Conservation (phyloP, 2,888 invertebrate species). For the Cylloceria caligata region DNA sequence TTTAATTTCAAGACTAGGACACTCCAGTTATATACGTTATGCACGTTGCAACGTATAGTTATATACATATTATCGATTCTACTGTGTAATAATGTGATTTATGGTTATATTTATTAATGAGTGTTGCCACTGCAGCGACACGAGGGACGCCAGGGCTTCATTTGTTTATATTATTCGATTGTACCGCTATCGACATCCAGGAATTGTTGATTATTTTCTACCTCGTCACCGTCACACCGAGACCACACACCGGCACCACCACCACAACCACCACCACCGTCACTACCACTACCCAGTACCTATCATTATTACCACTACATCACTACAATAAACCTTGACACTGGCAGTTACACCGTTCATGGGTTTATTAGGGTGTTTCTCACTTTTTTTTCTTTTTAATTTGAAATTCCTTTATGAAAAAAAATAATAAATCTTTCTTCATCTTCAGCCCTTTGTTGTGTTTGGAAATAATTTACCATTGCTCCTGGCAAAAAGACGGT, state of each 20-base stretch:
- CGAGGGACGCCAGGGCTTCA: slow-evolving; percentile 51
- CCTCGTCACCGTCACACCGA: slow-evolving; percentile 66
- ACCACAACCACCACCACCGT: slow-evolving; percentile 60
- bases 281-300: slow-evolving; percentile 27
- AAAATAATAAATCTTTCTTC: not conserved
- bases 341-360: slow-evolving; percentile 24
- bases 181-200: slow-evolving; percentile 32
- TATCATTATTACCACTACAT: slow-evolving; percentile 23
- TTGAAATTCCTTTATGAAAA: not conserved
- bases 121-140: slow-evolving; percentile 25
- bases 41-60: not conserved
- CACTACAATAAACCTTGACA: slow-evolving; percentile 33
- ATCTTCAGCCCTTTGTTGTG: not conserved
- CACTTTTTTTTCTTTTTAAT: not conserved
- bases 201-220: slow-evolving; percentile 47
- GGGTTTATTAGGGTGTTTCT: not conserved
- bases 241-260: slow-evolving; percentile 68
- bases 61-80: slow-evolving; percentile 8
- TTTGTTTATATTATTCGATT: slow-evolving; percentile 44
- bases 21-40: slow-evolving; percentile 20
- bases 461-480: not conserved
- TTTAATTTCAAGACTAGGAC: not conserved
- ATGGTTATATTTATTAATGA: slow-evolving; percentile 6
- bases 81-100: slow-evolving; percentile 11
- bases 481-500: not conserved